Percentiles rank a stretch among this genome's conserved stretches.
Conservation (phyloP, 2,888 invertebrate genomes). For the Sepioteuthis lessoniana region DNA sequence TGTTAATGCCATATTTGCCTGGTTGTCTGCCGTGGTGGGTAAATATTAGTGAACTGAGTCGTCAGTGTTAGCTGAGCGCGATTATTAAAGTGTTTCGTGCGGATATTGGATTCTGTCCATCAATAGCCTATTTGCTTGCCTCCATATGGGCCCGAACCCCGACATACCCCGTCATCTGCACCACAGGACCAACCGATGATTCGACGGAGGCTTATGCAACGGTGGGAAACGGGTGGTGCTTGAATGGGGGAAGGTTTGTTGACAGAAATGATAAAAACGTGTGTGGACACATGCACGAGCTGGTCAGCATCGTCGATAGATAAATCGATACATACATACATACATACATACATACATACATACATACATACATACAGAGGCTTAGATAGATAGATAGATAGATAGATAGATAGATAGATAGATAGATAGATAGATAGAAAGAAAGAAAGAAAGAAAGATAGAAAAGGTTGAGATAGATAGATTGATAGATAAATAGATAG, state of each 20-base stretch:
- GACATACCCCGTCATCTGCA: not conserved
- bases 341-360: too few relatives aligned
- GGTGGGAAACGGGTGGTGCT: not conserved
- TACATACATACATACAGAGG: too few relatives aligned
- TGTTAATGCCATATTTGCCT: not conserved
- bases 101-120: constrained; percentile 2
- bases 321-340: too few relatives aligned
- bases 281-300: too few relatives aligned
- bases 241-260: not conserved
- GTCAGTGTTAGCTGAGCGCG: not conserved
- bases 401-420: too few relatives aligned
- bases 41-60: not conserved
- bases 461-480: too few relatives aligned
- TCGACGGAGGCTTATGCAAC: not conserved
- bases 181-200: not conserved
- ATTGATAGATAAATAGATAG: too few relatives aligned
- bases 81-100: constrained; percentile 33
- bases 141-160: not conserved
- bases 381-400: too few relatives aligned
- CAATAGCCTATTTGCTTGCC: not conserved
- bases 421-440: too few relatives aligned
- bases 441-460: too few relatives aligned
- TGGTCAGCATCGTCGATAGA: too few relatives aligned
- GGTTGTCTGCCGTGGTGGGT: not conserved
- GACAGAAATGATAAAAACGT: not conserved